Percentiles rank a stretch among this genome's conserved stretches.
phyloP scores from a whole-genome alignment of 2,113 vertebrate species.

The Dasyornis broadbenti region DNA sequence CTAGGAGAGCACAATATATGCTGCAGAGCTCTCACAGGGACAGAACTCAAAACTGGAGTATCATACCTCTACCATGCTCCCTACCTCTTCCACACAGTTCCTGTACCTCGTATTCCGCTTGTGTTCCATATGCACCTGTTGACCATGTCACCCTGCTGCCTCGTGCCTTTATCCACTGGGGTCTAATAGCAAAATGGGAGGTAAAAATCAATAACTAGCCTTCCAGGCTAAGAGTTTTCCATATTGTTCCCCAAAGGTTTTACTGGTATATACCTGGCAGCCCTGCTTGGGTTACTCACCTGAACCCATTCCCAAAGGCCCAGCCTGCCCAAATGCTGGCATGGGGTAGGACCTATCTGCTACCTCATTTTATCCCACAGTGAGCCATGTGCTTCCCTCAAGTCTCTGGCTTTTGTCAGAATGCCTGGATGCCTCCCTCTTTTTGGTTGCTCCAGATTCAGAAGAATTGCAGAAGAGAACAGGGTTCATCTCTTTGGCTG shows the following conservation, averaged over 20 bases:
- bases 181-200: neutral
- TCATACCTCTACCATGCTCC: neutral
- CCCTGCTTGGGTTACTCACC: neutral
- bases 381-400: neutral
- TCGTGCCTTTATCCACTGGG: neutral
- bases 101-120: neutral
- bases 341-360: neutral
- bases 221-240: neutral
- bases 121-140: rapidly evolving
- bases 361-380: neutral
- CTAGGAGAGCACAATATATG: neutral
- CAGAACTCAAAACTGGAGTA: neutral
- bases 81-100: neutral
- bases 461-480: neutral
- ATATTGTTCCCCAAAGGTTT: neutral
- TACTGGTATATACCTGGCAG: neutral
- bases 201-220: neutral
- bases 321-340: neutral
- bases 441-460: neutral
- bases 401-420: neutral
- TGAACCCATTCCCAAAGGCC: rapidly evolving
- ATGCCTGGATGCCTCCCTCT: neutral
- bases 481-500: neutral
- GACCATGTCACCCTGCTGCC: neutral
- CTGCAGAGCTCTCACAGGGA: neutral